phyloP scores from a whole-genome alignment of 2,888 invertebrate genomes.

The Metopia argyrocephala region DNA sequence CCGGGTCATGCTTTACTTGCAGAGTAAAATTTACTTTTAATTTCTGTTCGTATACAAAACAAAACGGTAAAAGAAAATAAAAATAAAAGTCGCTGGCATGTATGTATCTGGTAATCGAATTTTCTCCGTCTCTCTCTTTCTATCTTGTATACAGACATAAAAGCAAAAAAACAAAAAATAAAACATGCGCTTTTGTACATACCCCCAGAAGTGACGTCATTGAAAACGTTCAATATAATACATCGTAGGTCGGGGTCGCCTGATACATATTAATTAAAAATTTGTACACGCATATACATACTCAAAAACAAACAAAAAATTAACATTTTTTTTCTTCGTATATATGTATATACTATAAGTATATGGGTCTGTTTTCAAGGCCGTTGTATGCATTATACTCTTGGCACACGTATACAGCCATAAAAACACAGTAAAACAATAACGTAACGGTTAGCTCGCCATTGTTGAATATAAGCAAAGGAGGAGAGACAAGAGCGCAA shows the following conservation, averaged over 20 bases:
- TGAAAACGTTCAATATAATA: not conserved
- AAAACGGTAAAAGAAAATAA: no score
- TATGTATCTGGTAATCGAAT: no score
- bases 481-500: not conserved
- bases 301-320: not conserved
- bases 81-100: no score
- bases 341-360: conserved; percentile 15
- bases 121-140: no score
- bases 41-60: no score
- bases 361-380: conserved; percentile 51
- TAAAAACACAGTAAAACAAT: conserved; percentile 1
- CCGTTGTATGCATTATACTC: conserved; percentile 48
- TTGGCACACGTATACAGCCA: not conserved
- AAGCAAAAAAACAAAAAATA: not conserved
- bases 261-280: conserved; percentile 28
- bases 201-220: conserved; percentile 61
- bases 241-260: conserved; percentile 62
- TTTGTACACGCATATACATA: not conserved
- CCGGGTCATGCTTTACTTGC: no score
- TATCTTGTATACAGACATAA: no score
- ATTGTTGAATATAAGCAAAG: not conserved
- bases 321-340: not conserved
- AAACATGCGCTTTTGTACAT: conserved; percentile 57
- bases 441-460: conserved; percentile 23
- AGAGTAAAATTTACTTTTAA: no score